Percentiles rank a stretch among this genome's conserved stretches.
Conservation (phyloP, 1,140 invertebrate species). For the Drosophila simulans region DNA sequence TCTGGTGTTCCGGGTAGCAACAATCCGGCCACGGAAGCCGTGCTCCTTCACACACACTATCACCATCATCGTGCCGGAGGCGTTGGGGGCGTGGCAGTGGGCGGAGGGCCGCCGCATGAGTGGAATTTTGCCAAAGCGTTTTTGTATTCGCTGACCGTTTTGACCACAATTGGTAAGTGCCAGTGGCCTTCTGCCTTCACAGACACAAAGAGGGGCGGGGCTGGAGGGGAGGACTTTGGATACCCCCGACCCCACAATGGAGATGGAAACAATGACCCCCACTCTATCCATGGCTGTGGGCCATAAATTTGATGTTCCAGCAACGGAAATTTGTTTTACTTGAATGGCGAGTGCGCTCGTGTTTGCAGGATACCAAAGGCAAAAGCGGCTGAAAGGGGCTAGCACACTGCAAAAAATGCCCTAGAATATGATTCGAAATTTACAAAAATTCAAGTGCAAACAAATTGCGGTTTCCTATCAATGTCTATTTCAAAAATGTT, state of each 20-base stretch:
- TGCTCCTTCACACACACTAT: constrained; percentile 74
- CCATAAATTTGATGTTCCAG: constrained; percentile 75
- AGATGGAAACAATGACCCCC: constrained; percentile 19
- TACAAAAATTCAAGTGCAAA: too few species aligned
- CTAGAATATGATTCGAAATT: too few species aligned
- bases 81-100: constrained; percentile 53
- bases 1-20: constrained; percentile 35
- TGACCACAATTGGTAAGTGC: constrained; percentile 97
- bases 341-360: constrained; percentile 66
- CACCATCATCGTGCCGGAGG: constrained; percentile 86
- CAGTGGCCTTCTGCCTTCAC: constrained; percentile 37
- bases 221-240: not conserved
- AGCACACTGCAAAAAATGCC: not conserved
- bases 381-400: not conserved
- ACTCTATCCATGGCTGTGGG: constrained; percentile 19
- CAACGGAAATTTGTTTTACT: constrained; percentile 79
- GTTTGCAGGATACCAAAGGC: constrained; percentile 54
- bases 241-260: constrained; percentile 1
- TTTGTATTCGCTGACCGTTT: constrained; percentile 97
- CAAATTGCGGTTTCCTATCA: too few species aligned
- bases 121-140: constrained; percentile 98
- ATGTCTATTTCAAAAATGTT: too few species aligned
- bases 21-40: constrained; percentile 85
- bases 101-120: constrained; percentile 87
- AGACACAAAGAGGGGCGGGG: not conserved